Base-by-base conservation (phyloP, 2,888 invertebrate species). In the Muschampia plurimacula region DNA sequence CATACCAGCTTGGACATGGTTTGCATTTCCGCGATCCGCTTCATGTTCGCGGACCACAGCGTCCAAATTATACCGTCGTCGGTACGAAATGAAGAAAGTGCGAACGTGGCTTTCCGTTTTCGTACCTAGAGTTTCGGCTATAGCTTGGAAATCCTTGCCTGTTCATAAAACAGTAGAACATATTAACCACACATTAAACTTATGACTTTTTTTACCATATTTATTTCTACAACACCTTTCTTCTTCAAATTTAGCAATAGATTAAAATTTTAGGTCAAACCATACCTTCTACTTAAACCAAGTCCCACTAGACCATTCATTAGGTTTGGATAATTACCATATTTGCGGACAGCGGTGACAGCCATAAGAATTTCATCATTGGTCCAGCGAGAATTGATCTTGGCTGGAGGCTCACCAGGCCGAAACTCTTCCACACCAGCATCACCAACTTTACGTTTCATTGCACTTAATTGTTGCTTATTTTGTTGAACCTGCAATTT, bases 51-150 rank as follows among this genome's bases (percentile, higher is more conserved):
- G 96, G 67, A 99, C 93, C 52, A 98, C 96, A 22, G 96, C 96
- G 88, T 99, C 99, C 78, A 99, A 94, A 90, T 98, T 98, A 91
- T 97, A 98, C 73, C 98, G 96, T 79, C 98, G 96, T 65, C 98
- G 96, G 91, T 99, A 98, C 86, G 98, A 98, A 9, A 97, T 96
- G 91, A 98, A 99, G 93, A 99, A 99, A 66, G 97, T 97, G 77
- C 98, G 96, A 63, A 99, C 96, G 87, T 99, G 99, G 67, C 97
- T 96, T 90, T 99, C 99, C 0, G 98, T 98, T 95, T 99, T 99
- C 68, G 98, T 99, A 76, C 98, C 98, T 78, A 99, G 96, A 12
- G 98, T 97, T 87, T 99, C 99, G 15, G 99, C 98, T 79, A 99
- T 99, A 44, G 98, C 98, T 92, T 98, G 96, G 89, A 98, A 98